These are phyloP conservation scores for Nestor notabilis DNA, from an alignment of 2,113 vertebrate species.

Conservation along the genomic window DNA sequence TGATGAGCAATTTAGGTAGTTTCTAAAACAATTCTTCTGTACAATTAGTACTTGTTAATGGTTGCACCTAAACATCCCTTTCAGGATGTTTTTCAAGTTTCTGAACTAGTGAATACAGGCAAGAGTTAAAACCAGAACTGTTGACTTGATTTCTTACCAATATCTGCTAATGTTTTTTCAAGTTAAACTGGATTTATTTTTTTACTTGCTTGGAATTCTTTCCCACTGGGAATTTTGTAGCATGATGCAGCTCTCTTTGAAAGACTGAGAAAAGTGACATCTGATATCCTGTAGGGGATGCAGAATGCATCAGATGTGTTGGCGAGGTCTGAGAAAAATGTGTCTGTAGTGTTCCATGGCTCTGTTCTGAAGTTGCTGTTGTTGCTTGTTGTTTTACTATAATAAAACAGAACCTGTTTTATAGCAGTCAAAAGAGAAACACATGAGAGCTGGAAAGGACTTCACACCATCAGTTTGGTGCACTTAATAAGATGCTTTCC, in stretches of 20 bases:
- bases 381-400: not conserved
- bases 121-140: not conserved
- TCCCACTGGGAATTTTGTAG: not conserved
- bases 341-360: not conserved
- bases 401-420: not conserved
- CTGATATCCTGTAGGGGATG: not conserved
- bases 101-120: not conserved
- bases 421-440: not conserved
- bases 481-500: not conserved
- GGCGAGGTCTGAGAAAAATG: not conserved
- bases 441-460: not conserved
- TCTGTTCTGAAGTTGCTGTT: not conserved
- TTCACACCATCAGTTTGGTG: not conserved
- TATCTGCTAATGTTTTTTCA: not conserved
- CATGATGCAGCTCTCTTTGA: not conserved
- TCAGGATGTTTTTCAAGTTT: not conserved
- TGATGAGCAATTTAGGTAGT: not conserved
- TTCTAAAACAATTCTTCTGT: not conserved
- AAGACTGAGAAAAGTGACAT: not conserved
- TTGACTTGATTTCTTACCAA: not conserved
- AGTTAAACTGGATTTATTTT: not conserved
- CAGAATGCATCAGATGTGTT: not conserved
- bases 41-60: not conserved
- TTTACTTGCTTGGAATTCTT: not conserved
- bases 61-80: not conserved